Evolutionary conservation across 2,888 invertebrate genomes (phyloP).

Genomic region (Tanytarsus gracilentus): DNA sequence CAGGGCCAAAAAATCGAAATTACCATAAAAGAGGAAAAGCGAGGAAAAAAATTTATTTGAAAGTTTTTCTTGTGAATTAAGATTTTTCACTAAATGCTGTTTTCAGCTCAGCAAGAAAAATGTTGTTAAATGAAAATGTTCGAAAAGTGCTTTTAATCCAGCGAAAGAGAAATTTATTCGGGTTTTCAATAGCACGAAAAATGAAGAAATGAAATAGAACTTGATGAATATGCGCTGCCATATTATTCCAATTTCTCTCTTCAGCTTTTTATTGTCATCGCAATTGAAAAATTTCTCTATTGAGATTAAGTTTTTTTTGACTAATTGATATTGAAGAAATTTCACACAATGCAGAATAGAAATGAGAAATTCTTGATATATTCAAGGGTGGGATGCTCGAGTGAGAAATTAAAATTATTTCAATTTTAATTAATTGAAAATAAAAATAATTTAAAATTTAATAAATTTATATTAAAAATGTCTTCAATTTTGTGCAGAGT

Average conservation of each 20-base stretch:
- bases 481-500: too few species aligned
- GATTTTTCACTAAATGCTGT: not conserved
- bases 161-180: conserved; percentile 21
- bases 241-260: not conserved
- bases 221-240: conserved; percentile 20
- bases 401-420: too few species aligned
- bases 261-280: not conserved
- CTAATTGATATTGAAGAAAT: too few species aligned
- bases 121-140: conserved; percentile 6
- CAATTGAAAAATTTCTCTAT: not conserved
- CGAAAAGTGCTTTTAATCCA: not conserved
- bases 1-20: not conserved
- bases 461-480: too few species aligned
- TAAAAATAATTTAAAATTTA: too few species aligned
- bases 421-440: too few species aligned
- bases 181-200: conserved; percentile 13
- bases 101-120: not conserved
- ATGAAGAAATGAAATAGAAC: not conserved
- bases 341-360: not conserved
- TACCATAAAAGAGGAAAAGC: conserved; percentile 8
- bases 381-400: too few species aligned
- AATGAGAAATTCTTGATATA: not conserved
- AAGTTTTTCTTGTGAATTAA: not conserved
- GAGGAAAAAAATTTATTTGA: not conserved
- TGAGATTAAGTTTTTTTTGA: too few species aligned